phyloP scores from a whole-genome alignment of 2,797 vertebrate species.

The Allenopithecus nigroviridis region DNA sequence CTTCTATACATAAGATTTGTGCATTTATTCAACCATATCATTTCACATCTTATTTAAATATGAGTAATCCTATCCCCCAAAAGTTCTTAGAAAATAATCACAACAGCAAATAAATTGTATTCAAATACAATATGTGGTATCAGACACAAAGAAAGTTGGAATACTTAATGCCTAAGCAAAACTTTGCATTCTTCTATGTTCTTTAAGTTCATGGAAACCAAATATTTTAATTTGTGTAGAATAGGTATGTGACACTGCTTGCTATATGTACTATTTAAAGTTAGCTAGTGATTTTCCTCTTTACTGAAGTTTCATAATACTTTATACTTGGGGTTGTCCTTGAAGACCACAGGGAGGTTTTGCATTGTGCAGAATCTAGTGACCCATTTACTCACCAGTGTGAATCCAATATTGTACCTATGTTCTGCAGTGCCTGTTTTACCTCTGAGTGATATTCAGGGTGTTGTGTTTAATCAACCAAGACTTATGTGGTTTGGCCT shows the following conservation, averaged over 20 bases:
- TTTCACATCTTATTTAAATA: conserved; percentile 13
- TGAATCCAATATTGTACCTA: conserved; percentile 39
- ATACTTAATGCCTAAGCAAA: neutral
- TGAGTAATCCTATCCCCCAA: neutral
- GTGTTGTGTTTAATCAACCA: conserved; percentile 58
- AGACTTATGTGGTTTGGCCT: conserved; percentile 33
- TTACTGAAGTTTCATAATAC: neutral
- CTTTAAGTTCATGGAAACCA: neutral
- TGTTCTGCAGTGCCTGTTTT: neutral
- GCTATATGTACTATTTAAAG: neutral
- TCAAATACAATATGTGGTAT: neutral
- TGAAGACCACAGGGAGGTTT: conserved; percentile 31
- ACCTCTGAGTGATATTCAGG: conserved; percentile 37
- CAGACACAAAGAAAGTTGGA: neutral
- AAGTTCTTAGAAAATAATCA: neutral
- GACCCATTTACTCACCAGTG: conserved; percentile 39
- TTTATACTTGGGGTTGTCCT: conserved; percentile 42
- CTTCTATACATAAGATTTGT: neutral
- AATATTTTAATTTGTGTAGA: neutral
- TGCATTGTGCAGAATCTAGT: conserved; percentile 48
- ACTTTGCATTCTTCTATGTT: neutral
- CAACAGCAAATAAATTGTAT: neutral
- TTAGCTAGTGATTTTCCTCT: neutral
- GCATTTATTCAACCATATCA: neutral
- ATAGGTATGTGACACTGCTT: neutral